A percentile compares a stretch with the other conserved stretches of the same genome.
Evolutionary conservation across 2,797 vertebrate species (phyloP).

Genomic region (Chloroceryle amazona): DNA sequence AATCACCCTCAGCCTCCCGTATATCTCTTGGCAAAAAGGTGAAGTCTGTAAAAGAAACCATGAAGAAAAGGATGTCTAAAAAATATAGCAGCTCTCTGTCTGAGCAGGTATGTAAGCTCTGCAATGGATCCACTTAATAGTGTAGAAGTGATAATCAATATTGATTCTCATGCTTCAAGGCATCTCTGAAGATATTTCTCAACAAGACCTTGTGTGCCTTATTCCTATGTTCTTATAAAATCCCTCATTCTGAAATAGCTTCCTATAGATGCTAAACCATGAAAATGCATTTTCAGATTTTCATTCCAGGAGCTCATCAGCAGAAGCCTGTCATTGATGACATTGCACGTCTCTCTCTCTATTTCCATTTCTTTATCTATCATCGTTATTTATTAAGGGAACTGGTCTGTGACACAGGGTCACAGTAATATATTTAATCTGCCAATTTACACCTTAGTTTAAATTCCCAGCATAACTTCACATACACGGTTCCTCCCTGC

Average conservation of each 20-base stretch:
- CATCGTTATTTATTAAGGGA: constrained; percentile 7
- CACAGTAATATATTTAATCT: constrained; percentile 20
- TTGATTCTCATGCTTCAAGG: not conserved
- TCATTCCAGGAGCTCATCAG: constrained; percentile 12
- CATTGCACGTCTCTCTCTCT: not conserved
- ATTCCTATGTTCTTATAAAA: constrained; percentile 7
- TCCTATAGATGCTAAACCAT: constrained; percentile 11
- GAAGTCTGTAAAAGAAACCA: constrained; percentile 98
- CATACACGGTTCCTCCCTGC: not conserved
- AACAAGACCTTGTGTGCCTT: not conserved
- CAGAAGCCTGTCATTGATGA: not conserved
- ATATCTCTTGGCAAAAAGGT: constrained; percentile 99
- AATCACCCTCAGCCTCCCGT: constrained; percentile 93
- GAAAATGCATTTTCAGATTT: constrained; percentile 51
- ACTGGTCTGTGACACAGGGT: not conserved
- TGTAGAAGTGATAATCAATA: not conserved
- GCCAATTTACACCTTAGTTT: constrained; percentile 7
- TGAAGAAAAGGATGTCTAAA: constrained; percentile 99
- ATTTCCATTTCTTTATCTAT: constrained; percentile 27
- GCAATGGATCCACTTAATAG: not conserved
- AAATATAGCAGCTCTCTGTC: constrained; percentile 94
- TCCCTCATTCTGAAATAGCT: constrained; percentile 42
- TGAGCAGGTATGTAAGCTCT: constrained; percentile 88
- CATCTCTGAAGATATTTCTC: constrained; percentile 1
- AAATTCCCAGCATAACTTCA: constrained; percentile 30